A percentile compares a stretch with the other conserved stretches of the same genome.
These are phyloP conservation scores for Microplitis manilae DNA, from an alignment of 2,888 invertebrate genomes.

Conservation along the genomic window DNA sequence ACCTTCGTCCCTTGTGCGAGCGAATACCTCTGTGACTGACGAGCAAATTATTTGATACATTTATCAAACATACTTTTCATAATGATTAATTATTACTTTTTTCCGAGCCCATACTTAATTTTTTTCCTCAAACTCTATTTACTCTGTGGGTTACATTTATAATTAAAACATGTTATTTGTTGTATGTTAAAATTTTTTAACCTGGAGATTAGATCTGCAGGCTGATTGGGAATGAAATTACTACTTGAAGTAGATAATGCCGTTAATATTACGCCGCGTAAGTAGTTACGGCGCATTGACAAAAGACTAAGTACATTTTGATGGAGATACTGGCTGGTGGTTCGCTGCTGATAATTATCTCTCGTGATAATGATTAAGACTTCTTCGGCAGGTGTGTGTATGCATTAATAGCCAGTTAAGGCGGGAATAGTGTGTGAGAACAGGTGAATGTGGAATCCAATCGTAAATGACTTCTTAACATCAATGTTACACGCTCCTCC, in stretches of 20 bases:
- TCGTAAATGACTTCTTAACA: conserved; percentile 60
- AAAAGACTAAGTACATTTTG: not conserved
- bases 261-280: not conserved
- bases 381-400: conserved; percentile 30
- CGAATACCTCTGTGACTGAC: conserved; percentile 24
- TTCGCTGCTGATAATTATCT: not conserved
- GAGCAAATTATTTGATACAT: conserved; percentile 21
- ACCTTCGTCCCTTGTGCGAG: conserved; percentile 19
- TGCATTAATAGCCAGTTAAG: conserved; percentile 33
- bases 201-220: not conserved
- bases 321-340: not conserved
- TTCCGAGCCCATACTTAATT: not conserved
- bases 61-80: not conserved
- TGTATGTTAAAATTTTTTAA: not conserved
- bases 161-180: not conserved
- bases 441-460: conserved; percentile 68
- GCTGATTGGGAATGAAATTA: conserved; percentile 11
- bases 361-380: conserved; percentile 7
- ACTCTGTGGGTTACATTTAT: not conserved
- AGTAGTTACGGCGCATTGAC: not conserved
- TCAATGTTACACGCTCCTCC: conserved; percentile 64
- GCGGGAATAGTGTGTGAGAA: conserved; percentile 45
- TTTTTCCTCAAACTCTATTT: not conserved
- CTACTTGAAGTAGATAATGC: not conserved
- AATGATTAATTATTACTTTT: not conserved